Percentiles rank a stretch among this genome's conserved stretches.
phyloP scores from a whole-genome alignment of 2,113 vertebrate genomes.

The Callithrix jacchus region DNA sequence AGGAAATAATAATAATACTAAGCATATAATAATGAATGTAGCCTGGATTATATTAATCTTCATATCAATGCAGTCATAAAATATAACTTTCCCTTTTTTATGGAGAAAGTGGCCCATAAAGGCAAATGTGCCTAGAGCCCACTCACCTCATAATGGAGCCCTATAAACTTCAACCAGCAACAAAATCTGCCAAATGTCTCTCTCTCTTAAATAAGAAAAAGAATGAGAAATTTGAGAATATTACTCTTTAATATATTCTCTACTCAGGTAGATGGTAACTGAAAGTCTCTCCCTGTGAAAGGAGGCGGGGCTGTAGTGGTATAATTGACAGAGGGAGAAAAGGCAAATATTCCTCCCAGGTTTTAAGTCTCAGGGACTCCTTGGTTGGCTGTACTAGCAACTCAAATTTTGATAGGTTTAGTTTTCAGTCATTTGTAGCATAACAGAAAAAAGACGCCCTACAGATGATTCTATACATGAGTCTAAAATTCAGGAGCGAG shows the following conservation, averaged over 20 bases:
- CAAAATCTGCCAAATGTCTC: slow-evolving; percentile 4
- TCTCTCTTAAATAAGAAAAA: neutral
- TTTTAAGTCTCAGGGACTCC: neutral
- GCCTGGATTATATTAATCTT: neutral
- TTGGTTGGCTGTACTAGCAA: neutral
- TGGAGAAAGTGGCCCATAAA: neutral
- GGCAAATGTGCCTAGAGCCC: neutral
- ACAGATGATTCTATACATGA: neutral
- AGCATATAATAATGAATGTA: neutral
- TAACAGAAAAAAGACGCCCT: neutral
- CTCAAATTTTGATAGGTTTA: neutral
- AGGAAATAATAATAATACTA: neutral
- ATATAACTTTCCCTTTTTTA: neutral
- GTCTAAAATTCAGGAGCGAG: slow-evolving; percentile 8
- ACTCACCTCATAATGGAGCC: neutral
- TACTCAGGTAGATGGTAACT: neutral
- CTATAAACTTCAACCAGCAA: neutral
- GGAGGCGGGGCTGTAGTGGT: neutral
- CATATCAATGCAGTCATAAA: neutral
- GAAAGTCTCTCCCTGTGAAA: neutral
- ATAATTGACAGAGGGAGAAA: neutral
- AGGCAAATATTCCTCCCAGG: neutral
- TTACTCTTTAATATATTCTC: slow-evolving; percentile 13
- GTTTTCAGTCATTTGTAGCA: neutral
- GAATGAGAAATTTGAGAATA: neutral